These are phyloP conservation scores for Serripes groenlandicus DNA, from an alignment of 2,888 invertebrate genomes.

Conservation along the genomic window DNA sequence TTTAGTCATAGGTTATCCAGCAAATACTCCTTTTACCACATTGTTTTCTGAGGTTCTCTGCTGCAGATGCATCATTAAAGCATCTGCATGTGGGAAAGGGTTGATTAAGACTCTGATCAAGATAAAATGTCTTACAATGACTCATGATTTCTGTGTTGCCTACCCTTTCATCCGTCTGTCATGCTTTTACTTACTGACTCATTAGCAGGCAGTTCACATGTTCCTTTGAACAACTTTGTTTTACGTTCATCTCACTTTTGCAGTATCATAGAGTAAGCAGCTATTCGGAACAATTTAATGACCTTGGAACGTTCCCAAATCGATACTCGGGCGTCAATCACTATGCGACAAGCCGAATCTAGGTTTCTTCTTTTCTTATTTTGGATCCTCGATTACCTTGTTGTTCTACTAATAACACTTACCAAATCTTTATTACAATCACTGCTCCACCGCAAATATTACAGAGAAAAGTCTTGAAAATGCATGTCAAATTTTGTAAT, in stretches of 20 bases:
- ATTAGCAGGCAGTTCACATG: too few relatives aligned
- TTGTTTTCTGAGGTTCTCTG: not conserved
- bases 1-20: too few relatives aligned
- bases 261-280: conserved; percentile 63
- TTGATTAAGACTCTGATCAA: not conserved
- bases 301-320: conserved; percentile 61
- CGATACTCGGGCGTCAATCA: conserved; percentile 58
- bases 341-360: conserved; percentile 61
- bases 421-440: too few relatives aligned
- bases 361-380: conserved; percentile 35
- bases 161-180: too few relatives aligned
- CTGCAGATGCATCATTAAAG: too few relatives aligned
- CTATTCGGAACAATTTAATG: conserved; percentile 51
- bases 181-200: too few relatives aligned
- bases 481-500: too few relatives aligned
- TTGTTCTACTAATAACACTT: conserved; percentile 13
- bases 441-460: too few relatives aligned
- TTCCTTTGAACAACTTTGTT: too few relatives aligned
- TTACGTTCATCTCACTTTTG: conserved; percentile 6
- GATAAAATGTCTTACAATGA: too few relatives aligned
- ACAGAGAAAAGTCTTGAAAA: too few relatives aligned
- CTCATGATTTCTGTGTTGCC: too few relatives aligned
- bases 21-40: not conserved
- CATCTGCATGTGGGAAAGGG: not conserved
- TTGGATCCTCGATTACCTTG: not conserved